phyloP scores from a whole-genome alignment of 2,113 vertebrate genomes.

The Toxotes chatareus region DNA sequence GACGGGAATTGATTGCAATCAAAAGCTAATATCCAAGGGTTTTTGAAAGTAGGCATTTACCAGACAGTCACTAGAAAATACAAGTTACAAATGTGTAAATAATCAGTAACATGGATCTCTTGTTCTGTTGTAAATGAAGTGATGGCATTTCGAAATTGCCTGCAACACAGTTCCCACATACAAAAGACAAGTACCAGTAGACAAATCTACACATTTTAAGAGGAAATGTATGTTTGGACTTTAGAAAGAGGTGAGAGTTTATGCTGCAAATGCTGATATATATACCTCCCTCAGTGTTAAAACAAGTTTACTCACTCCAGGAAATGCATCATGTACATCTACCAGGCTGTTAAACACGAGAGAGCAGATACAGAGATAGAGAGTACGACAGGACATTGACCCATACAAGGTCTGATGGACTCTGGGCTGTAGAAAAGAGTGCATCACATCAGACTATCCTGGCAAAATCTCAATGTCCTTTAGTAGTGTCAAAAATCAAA shows the following conservation, averaged over 20 bases:
- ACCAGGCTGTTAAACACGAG: background rate
- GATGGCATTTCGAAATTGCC: background rate
- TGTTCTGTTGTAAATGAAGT: background rate
- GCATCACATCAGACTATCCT: background rate
- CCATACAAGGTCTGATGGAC: background rate
- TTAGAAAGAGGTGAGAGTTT: no score
- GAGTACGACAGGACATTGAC: background rate
- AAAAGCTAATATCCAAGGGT: background rate
- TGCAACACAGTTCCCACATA: background rate
- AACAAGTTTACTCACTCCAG: background rate
- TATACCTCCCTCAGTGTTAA: background rate
- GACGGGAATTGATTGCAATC: background rate
- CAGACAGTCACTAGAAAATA: background rate
- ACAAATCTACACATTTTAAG: background rate
- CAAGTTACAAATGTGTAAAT: no score
- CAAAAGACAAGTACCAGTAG: background rate
- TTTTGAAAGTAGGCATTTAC: background rate
- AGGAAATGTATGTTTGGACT: background rate
- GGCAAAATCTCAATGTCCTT: background rate
- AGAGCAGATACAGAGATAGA: background rate
- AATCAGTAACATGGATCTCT: background rate
- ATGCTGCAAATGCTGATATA: no score
- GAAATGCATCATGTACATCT: background rate
- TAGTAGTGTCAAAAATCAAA: background rate
- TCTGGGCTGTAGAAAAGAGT: no score